These are phyloP conservation scores for Rattus rattus DNA, from an alignment of 2,113 vertebrate genomes.

Conservation along the genomic window DNA sequence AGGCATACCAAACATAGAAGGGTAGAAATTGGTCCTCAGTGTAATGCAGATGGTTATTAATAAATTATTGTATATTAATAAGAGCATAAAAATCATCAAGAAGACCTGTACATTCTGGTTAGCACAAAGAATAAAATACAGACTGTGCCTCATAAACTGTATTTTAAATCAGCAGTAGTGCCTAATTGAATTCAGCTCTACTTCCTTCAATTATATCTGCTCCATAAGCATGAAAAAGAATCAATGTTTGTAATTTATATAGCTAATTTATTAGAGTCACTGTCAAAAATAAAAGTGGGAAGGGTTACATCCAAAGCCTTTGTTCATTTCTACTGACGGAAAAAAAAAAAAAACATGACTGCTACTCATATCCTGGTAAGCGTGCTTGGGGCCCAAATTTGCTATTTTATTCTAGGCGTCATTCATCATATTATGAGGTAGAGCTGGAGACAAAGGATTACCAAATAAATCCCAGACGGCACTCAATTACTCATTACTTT, in stretches of 20 bases:
- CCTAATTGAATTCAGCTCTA: background rate
- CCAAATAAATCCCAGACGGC: constrained; percentile 78
- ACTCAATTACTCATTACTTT: constrained; percentile 81
- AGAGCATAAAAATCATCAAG: background rate
- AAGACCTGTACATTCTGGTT: background rate
- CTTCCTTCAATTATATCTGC: background rate
- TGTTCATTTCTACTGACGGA: background rate
- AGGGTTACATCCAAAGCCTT: background rate
- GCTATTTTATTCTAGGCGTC: constrained; percentile 45
- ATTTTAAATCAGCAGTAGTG: background rate
- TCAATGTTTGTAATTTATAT: background rate
- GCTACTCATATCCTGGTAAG: constrained; percentile 13
- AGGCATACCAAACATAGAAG: background rate
- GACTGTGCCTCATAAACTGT: background rate
- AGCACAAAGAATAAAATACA: background rate
- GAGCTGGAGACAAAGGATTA: constrained; percentile 71
- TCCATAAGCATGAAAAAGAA: background rate
- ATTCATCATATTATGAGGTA: constrained; percentile 70
- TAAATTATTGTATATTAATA: background rate
- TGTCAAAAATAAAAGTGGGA: background rate
- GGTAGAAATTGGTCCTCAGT: background rate
- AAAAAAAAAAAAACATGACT: background rate
- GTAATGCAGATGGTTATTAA: background rate
- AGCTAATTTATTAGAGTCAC: background rate
- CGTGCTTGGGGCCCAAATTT: constrained; percentile 11